These are phyloP conservation scores for Caenorhabditis inopinata DNA, from an alignment of 1,140 invertebrate species.

Conservation along the genomic window DNA sequence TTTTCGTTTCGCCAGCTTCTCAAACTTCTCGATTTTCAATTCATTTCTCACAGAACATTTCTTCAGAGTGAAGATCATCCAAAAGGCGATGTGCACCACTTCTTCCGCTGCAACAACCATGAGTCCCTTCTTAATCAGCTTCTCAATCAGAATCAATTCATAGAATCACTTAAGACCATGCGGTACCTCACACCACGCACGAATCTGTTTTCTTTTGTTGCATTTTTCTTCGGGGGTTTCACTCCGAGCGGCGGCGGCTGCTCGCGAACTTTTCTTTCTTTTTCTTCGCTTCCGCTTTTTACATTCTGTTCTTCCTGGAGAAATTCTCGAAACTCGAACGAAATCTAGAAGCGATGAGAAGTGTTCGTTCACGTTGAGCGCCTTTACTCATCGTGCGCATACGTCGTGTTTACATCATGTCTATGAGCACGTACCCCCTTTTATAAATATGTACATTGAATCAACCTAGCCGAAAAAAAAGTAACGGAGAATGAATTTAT, in stretches of 20 bases:
- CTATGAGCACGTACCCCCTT: not conserved
- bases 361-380: not conserved
- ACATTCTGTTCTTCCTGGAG: too few species aligned
- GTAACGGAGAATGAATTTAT: not conserved
- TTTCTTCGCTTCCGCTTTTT: not conserved
- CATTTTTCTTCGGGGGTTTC: not conserved
- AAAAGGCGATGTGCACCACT: not conserved
- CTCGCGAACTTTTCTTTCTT: not conserved
- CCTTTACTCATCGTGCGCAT: not conserved
- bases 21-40: too few species aligned
- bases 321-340: too few species aligned
- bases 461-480: not conserved
- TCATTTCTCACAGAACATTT: too few species aligned
- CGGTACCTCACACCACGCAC: too few species aligned
- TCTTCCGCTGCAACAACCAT: not conserved
- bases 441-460: slow-evolving; percentile 29
- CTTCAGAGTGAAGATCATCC: too few species aligned
- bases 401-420: not conserved
- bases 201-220: too few species aligned
- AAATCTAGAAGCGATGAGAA: too few species aligned
- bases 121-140: not conserved
- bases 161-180: not conserved
- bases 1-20: too few species aligned
- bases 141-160: not conserved
- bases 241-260: not conserved